Evolutionary conservation across 1,140 invertebrate species (phyloP).

Genomic region (Solenopsis invicta): DNA sequence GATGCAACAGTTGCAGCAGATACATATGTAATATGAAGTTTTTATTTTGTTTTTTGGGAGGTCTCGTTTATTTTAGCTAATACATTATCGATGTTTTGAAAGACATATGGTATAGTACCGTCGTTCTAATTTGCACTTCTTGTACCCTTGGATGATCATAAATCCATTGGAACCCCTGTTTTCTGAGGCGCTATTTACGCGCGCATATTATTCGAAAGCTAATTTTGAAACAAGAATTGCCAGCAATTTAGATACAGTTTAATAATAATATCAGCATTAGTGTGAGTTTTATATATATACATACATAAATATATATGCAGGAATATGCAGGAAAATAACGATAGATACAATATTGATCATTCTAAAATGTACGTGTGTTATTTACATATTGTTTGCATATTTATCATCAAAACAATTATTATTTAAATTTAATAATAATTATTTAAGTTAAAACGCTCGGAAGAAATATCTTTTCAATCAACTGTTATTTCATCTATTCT

Average conservation of each 20-base stretch:
- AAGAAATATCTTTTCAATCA: background rate
- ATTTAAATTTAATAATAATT: too few relatives aligned
- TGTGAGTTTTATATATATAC: background rate
- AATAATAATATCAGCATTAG: constrained; percentile 1
- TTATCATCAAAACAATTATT: too few relatives aligned
- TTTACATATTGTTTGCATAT: too few relatives aligned
- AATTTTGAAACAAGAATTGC: constrained; percentile 57
- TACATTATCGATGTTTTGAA: constrained; percentile 62
- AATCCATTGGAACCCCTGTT: constrained; percentile 72
- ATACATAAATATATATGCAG: too few relatives aligned
- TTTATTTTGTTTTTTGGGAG: background rate
- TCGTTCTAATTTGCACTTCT: constrained; percentile 75
- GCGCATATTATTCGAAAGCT: constrained; percentile 53
- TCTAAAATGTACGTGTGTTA: background rate
- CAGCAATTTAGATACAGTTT: constrained; percentile 11
- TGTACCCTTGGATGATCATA: constrained; percentile 74
- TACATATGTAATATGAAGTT: background rate
- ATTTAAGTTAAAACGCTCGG: background rate
- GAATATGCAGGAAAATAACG: background rate
- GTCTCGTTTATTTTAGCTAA: background rate
- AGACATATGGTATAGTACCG: background rate
- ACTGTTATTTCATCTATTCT: background rate
- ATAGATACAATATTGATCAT: constrained; percentile 2
- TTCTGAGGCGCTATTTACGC: constrained; percentile 60
- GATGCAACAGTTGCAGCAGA: background rate